Evolutionary conservation across 2,113 vertebrate species (phyloP).

Genomic region (Canis aureus): DNA sequence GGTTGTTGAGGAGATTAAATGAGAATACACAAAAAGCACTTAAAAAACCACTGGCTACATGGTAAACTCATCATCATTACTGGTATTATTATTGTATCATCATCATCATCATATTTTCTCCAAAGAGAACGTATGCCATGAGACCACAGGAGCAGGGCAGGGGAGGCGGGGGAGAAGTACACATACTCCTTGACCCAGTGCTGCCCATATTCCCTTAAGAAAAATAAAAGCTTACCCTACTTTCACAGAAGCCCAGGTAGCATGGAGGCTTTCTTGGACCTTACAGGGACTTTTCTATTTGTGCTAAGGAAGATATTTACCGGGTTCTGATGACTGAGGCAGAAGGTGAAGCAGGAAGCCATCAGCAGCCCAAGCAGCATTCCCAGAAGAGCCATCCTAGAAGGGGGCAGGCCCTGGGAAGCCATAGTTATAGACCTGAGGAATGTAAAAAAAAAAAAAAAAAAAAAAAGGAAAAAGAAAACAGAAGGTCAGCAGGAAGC

Average conservation of each 20-base stretch:
- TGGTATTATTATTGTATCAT: neutral
- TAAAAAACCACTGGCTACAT: neutral
- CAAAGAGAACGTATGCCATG: conserved; percentile 9
- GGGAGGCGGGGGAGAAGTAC: neutral
- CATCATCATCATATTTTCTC: neutral
- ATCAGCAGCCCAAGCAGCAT: conserved; percentile 65
- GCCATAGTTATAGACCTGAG: conserved; percentile 45
- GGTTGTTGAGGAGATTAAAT: conserved; percentile 23
- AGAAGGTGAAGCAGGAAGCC: conserved; percentile 67
- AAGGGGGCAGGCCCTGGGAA: neutral
- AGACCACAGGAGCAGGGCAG: neutral
- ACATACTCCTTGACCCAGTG: neutral
- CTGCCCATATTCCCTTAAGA: neutral
- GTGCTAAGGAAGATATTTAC: conserved; percentile 64
- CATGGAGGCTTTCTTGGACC: neutral
- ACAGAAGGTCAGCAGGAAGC: conserved; percentile 48
- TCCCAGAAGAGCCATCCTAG: conserved; percentile 33
- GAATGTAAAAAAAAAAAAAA: conserved; percentile 28
- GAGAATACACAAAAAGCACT: conserved; percentile 52
- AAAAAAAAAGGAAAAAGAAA: neutral
- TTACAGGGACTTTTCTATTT: neutral
- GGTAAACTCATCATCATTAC: neutral
- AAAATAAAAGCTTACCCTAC: neutral
- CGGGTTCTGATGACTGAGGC: conserved; percentile 65
- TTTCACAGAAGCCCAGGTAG: neutral